Conservation (phyloP, 1,140 invertebrate genomes). For the Conopomorpha cramerella region DNA sequence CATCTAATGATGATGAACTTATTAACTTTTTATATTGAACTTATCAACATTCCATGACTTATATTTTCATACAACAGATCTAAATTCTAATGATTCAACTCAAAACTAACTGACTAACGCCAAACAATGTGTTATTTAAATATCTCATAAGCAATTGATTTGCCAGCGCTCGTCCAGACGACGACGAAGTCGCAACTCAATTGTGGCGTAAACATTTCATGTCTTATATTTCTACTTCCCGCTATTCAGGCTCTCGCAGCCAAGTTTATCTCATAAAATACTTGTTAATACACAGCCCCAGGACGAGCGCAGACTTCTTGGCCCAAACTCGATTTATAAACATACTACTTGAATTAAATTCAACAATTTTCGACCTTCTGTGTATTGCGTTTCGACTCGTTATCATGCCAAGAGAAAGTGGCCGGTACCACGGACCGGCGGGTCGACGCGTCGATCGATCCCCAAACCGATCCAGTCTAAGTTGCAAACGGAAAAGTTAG, state of each 20-base stretch:
- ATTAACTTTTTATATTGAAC: not conserved
- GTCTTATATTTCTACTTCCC: conserved; percentile 8
- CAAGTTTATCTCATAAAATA: conserved; percentile 56
- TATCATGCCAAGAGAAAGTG: too few species aligned
- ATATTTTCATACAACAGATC: not conserved
- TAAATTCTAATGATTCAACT: not conserved
- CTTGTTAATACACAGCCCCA: conserved; percentile 51
- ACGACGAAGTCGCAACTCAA: not conserved
- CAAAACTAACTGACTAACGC: not conserved
- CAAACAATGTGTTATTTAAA: too few species aligned
- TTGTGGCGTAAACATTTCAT: not conserved
- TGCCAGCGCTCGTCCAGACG: not conserved
- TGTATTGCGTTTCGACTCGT: too few species aligned
- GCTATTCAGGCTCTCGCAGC: conserved; percentile 41
- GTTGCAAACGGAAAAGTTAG: too few species aligned
- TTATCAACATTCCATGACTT: not conserved
- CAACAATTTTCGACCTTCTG: too few species aligned
- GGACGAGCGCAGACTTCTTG: too few species aligned
- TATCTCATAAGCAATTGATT: too few species aligned
- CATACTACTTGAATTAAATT: too few species aligned
- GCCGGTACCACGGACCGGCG: too few species aligned
- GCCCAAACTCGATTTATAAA: too few species aligned
- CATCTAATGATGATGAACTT: not conserved
- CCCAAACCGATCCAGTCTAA: too few species aligned
- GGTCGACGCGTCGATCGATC: too few species aligned